Conservation (phyloP, 2,888 invertebrate species). For the Leptura quadrifasciata region DNA sequence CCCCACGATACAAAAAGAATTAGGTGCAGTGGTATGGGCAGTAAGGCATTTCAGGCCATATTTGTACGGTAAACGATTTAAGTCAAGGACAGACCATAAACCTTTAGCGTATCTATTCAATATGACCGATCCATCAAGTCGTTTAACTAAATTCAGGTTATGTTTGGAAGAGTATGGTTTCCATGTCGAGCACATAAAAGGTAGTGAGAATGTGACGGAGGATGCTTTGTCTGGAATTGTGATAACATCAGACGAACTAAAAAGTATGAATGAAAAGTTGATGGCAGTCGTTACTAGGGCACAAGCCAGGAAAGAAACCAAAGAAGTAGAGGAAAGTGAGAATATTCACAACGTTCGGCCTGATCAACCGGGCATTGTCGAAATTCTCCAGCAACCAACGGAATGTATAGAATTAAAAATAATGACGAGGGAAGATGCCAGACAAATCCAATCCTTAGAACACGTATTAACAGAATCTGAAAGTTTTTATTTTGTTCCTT, state of each 20-base stretch:
- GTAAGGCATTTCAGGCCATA: too few relatives aligned
- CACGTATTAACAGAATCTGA: too few relatives aligned
- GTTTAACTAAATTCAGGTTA: too few relatives aligned
- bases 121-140: slow-evolving; percentile 17
- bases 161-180: too few relatives aligned
- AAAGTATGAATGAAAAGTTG: not conserved
- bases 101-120: slow-evolving; percentile 27
- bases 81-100: too few relatives aligned
- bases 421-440: not conserved
- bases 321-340: too few relatives aligned
- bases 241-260: slow-evolving; percentile 34
- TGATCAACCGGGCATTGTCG: too few relatives aligned
- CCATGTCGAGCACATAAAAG: not conserved
- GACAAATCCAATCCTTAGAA: too few relatives aligned
- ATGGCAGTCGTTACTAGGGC: slow-evolving; percentile 2
- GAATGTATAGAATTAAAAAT: slow-evolving; percentile 40
- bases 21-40: too few relatives aligned
- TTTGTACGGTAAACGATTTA: slow-evolving; percentile 6
- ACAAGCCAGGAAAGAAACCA: not conserved
- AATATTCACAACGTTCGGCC: too few relatives aligned
- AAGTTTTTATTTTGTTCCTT: too few relatives aligned
- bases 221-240: slow-evolving; percentile 44
- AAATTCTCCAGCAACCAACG: slow-evolving; percentile 43
- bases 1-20: too few relatives aligned
- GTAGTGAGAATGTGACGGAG: slow-evolving; percentile 5